These are phyloP conservation scores for Morphnarchus princeps DNA, from an alignment of 2,113 vertebrate species.

Conservation along the genomic window DNA sequence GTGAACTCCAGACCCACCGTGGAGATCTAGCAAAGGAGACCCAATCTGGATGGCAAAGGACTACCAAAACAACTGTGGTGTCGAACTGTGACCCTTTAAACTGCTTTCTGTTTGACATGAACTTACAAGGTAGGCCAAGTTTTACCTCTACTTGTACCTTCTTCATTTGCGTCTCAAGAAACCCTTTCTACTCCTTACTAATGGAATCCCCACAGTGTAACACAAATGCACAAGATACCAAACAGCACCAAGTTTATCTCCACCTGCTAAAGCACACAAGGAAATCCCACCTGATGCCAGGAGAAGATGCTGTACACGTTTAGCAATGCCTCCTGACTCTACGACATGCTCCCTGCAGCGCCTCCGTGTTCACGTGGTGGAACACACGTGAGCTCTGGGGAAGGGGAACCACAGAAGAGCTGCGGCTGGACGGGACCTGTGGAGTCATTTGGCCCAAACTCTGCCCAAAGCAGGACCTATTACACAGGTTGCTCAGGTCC, in stretches of 20 bases:
- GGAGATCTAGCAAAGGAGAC: background rate
- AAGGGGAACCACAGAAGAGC: background rate
- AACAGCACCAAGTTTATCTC: background rate
- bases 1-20: background rate
- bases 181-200: background rate
- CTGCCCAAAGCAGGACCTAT: background rate
- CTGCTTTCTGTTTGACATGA: background rate
- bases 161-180: background rate
- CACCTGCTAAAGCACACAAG: background rate
- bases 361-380: rapidly evolving
- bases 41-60: background rate
- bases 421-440: background rate
- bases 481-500: background rate
- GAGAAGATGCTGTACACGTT: background rate
- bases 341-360: background rate
- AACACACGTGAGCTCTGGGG: background rate
- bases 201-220: background rate
- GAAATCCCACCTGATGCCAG: background rate
- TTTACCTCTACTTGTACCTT: background rate
- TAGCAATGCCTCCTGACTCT: background rate
- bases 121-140: background rate
- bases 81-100: background rate
- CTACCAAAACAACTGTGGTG: background rate
- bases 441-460: background rate
- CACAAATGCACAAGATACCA: background rate